Evolutionary conservation across 2,888 invertebrate genomes (phyloP), one percentile per base, ranked within the genome.

Genomic region (Psococerastis gibbosa): DNA sequence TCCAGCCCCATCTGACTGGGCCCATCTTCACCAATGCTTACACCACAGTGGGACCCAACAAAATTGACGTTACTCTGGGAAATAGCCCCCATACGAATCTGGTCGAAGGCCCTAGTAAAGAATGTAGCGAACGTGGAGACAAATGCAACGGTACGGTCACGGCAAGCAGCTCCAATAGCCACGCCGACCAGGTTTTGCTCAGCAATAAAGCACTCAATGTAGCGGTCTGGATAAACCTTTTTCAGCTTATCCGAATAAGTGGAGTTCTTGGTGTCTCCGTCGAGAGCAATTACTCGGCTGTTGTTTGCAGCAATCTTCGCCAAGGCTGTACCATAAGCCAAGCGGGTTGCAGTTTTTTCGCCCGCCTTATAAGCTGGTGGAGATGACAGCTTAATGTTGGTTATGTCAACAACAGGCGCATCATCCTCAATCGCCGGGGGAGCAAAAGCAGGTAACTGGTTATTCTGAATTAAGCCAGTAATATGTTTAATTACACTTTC

Each of bases 1-100:
- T 98, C 98, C n/a, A 98, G 70, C 3, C 91, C 98, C 98, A 99
- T 98, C 68, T 99, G 98, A 45, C 89, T 89, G 15, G 98, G 97
- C 0, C 97, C 97, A 65, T 97, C 97, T 66, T 95, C 95, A 23
- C 95, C 98, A 64, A 98, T 99, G 56, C 91, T 91, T 17, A 95
- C 83, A 34, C 98, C 98, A 62, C 89, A 92, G 66, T 98, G 98
- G 0, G 97, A 97, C 1, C 95, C 95, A 47, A 70, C 88, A 61
- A 94, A 87, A 66, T 97, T 98, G 16, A 89, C 82, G 63, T 98
- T 95, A 18, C 89, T 84, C 69, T 94, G 94, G 31, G 95, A 95
- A 60, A 99, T 94, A 42, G 97, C 98, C 16, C 91, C 98, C 97
- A 99, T 98, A 49, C 98, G 82, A 59, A 98, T 87, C 78, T 82